A percentile compares a stretch with the other conserved stretches of the same genome.
phyloP scores from a whole-genome alignment of 2,888 invertebrate species.

The Dryomyza anilis region DNA sequence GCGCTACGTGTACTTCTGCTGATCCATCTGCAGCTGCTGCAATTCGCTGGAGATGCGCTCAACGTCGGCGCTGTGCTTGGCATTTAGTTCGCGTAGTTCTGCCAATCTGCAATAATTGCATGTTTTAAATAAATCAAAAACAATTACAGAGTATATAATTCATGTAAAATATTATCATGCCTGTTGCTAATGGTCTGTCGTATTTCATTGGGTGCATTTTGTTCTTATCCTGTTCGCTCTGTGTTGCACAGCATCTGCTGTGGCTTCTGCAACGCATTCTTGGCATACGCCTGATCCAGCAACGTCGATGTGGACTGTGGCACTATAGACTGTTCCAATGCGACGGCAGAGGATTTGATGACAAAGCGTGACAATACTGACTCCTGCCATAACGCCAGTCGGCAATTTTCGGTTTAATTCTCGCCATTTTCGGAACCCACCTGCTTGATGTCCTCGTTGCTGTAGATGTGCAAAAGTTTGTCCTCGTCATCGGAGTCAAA shows the following conservation, averaged over 20 bases:
- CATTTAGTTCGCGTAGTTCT: constrained; percentile 66
- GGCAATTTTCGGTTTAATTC: too few species aligned
- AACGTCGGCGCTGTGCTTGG: constrained; percentile 60
- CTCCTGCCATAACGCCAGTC: too few species aligned
- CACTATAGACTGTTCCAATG: constrained; percentile 36
- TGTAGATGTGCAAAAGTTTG: too few species aligned
- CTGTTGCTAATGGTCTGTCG: constrained; percentile 58
- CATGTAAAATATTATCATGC: constrained; percentile 45
- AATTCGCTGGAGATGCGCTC: constrained; percentile 61
- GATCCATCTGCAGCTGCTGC: constrained; percentile 59
- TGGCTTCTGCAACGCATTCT: constrained; percentile 50
- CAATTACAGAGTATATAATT: neutral
- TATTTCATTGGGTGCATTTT: constrained; percentile 51
- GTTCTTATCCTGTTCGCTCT: constrained; percentile 47
- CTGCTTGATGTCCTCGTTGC: too few species aligned
- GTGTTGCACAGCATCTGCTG: constrained; percentile 41
- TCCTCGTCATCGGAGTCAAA: too few species aligned
- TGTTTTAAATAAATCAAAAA: neutral
- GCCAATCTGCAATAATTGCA: constrained; percentile 61
- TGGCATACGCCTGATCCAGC: constrained; percentile 60
- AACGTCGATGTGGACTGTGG: constrained; percentile 57
- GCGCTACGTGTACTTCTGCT: constrained; percentile 63
- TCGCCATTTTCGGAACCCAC: too few species aligned
- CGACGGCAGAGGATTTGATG: constrained; percentile 49
- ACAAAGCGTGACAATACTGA: constrained; percentile 59